Evolutionary conservation across 2,113 vertebrate genomes (phyloP).

Genomic region (Mastomys natalensis): DNA sequence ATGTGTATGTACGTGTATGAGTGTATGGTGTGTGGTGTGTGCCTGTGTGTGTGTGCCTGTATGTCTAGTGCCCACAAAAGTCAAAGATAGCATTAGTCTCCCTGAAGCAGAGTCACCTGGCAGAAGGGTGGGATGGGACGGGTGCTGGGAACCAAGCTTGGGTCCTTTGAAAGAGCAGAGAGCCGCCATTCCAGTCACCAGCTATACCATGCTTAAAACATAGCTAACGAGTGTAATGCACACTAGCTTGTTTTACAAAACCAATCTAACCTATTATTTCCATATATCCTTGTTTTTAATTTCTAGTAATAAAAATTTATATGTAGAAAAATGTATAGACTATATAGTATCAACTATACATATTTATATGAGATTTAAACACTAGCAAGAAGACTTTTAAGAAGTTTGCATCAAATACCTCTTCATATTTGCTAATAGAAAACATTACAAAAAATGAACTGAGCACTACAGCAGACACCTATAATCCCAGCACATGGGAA

Average conservation of each 20-base stretch:
- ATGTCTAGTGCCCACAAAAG: background rate
- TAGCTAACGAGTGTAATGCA: background rate
- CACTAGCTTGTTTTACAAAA: background rate
- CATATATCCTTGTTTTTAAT: constrained; percentile 26
- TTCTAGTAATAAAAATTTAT: constrained; percentile 54
- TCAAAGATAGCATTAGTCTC: background rate
- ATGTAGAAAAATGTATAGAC: background rate
- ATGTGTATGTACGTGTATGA: background rate
- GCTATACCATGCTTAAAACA: background rate
- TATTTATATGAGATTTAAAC: constrained; percentile 14
- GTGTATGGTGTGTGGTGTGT: background rate
- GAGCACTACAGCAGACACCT: background rate
- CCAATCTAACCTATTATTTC: background rate
- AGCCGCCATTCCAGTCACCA: background rate
- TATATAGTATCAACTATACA: background rate
- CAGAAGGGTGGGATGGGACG: background rate
- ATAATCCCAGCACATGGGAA: background rate
- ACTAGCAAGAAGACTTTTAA: constrained; percentile 25
- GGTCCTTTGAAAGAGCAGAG: background rate
- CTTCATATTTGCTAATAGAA: background rate
- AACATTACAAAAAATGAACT: background rate
- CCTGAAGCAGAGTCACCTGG: background rate
- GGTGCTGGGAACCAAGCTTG: background rate
- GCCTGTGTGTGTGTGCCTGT: background rate
- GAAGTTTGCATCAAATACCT: constrained; percentile 56